Evolutionary conservation across 2,113 vertebrate species (phyloP).

Genomic region (Myrmecophaga tridactyla): DNA sequence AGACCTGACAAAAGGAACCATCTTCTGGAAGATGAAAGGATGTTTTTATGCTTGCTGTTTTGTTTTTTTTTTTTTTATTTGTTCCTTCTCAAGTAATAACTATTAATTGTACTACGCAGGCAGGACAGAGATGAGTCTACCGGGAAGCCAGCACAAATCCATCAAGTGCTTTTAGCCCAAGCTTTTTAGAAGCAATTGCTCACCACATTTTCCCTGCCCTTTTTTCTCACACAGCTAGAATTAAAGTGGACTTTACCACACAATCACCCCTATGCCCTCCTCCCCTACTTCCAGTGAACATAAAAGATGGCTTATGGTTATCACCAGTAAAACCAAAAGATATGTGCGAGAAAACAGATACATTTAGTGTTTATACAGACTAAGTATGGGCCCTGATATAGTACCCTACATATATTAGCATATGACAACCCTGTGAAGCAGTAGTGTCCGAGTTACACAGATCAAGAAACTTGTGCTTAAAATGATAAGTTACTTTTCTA

Average conservation of each 20-base stretch:
- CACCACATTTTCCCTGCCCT: constrained; percentile 69
- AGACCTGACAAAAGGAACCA: constrained; percentile 74
- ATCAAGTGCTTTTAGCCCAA: constrained; percentile 78
- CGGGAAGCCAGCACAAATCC: constrained; percentile 80
- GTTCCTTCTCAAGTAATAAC: constrained; percentile 78
- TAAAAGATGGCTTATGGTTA: background rate
- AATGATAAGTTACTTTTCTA: background rate
- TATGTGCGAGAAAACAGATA: background rate
- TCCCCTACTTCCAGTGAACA: constrained; percentile 24
- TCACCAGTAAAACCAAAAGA: constrained; percentile 28
- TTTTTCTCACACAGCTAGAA: constrained; percentile 69
- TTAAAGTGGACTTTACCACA: constrained; percentile 68
- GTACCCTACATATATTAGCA: background rate
- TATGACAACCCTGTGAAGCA: background rate
- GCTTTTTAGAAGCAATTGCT: constrained; percentile 80
- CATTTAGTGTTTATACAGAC: constrained; percentile 16
- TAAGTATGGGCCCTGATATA: background rate
- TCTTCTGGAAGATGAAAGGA: constrained; percentile 79
- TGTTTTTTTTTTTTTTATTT: constrained; percentile 63
- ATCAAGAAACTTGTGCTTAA: background rate
- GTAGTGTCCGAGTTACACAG: background rate
- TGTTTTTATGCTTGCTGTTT: constrained; percentile 67
- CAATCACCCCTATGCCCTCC: constrained; percentile 11
- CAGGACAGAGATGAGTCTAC: constrained; percentile 81
- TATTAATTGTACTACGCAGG: constrained; percentile 82